Evolutionary conservation across 2,888 invertebrate species (phyloP), one percentile per base, ranked within the genome.

Genomic region (Antheraea yamamai): DNA sequence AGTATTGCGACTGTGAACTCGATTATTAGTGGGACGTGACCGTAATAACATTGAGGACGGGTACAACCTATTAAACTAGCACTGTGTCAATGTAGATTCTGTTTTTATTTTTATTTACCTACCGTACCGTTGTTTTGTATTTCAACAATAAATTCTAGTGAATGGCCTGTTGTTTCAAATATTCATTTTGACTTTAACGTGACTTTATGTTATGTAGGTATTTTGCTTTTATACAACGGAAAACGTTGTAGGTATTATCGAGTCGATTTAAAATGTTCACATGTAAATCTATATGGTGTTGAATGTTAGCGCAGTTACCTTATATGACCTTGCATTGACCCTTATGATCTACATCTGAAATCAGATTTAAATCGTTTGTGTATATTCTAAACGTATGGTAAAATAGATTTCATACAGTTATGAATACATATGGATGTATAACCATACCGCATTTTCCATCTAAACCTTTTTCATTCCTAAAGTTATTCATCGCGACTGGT

Each of bases 21-120:
- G 88, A 89, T 89, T 89, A 88, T 89, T 89, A 89, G 88, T 84
- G 77, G 87, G 86, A 87, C 89, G 89, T 90, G 89, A 88, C 86
- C 88, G 85, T 85, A 86, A 89, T 88, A 87, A 84, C 80, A 79
- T 81, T 77, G 79, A 82, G 77, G 74, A 76, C 58, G 74, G 75
- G 76, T 78, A 77, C 30, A 47, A 66, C 73, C 75, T 77, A 76
- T 75, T 77, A 78, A 76, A 77, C 77, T 78, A 74, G 75, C 75
- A 71, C 64, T 75, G 47, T 58, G 68, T 20, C 47, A 71, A 73
- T 75, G 30, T 68, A 68, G 39, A 66, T 66, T 70, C 70, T 39
- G 70, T 70, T 70, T 70, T 70, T 70, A 70, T 70, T 70, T 70
- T 70, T 39, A 39, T 70, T 70, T 39, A 70, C 35, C 70, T 39